Base-by-base conservation (phyloP, 2,888 invertebrate genomes). In the Dicroscelio sp. region DNA sequence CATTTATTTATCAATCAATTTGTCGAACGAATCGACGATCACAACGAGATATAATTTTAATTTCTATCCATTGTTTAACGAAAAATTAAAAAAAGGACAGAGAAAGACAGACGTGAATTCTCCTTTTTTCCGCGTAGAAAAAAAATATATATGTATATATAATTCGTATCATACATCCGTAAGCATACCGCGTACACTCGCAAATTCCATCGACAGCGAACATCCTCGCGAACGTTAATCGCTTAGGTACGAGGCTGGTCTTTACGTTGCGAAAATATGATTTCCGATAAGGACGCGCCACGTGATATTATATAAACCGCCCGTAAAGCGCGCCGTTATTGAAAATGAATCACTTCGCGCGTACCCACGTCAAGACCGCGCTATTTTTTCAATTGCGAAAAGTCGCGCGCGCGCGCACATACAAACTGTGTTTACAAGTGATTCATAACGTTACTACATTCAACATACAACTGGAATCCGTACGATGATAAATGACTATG, bases 401-500 rank as follows among this genome's bases (percentile, higher is more conserved):
- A 58, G 33, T 48, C 55, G 52, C 80, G 25, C 84, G 31, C 88
- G 67, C 78, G 76, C 78, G 82, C 75, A n/a, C 43, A 78, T 33
- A 80, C 86, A 86, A 31, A 79, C 67, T 52, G 52, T 76, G 83
- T 67, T 92, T 83, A 86, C 79, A 79, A 90, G 85, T 86, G 86
- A 89, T 88, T 92, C 88, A 90, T 73, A 92, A 90, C 86, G 65
- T 90, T 80, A 85, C 88, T 93, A 93, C 92, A 92, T 89, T 86
- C 93, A 91, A 92, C 88, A 80, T 79, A 83, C 79, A 90, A 84
- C 63, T 92, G 85, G 80, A 92, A 92, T 91, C 80, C 90, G 73
- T 92, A 88, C 85, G 63, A 90, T 88, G 86, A 92, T 93, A 71
- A 87, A 91, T 85, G 89, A 92, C 94, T 94, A 95, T 96, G 96